These are phyloP conservation scores for Empis stercorea DNA, from an alignment of 2,888 invertebrate species.

Conservation along the genomic window DNA sequence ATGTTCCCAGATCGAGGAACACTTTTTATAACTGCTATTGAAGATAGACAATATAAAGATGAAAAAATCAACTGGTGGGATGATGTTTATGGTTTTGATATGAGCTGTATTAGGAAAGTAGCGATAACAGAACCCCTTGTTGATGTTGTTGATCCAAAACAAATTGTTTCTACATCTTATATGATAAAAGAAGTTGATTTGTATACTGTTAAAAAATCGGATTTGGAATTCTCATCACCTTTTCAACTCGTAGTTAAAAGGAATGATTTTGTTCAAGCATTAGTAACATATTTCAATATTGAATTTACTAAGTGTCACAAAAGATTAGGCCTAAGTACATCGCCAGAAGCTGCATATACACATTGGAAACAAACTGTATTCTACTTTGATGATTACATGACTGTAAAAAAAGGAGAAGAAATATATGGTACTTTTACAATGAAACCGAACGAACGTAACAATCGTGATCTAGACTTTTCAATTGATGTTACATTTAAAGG, in stretches of 20 bases:
- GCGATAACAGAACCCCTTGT: slow-evolving; percentile 97
- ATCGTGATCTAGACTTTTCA: slow-evolving; percentile 92
- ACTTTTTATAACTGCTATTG: slow-evolving; percentile 83
- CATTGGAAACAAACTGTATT: slow-evolving; percentile 98
- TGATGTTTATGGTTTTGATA: slow-evolving; percentile 98
- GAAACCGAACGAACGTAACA: slow-evolving; percentile 93
- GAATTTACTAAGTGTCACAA: slow-evolving; percentile 99
- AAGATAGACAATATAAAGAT: slow-evolving; percentile 98
- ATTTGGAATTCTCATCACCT: slow-evolving; percentile 82
- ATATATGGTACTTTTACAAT: slow-evolving; percentile 83
- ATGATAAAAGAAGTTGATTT: slow-evolving; percentile 95
- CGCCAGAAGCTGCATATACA: slow-evolving; percentile 94
- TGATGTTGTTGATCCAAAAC: slow-evolving; percentile 96
- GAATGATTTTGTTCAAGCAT: slow-evolving; percentile 93
- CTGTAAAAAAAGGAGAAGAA: slow-evolving; percentile 89
- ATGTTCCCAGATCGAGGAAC: slow-evolving; percentile 91
- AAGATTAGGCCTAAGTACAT: slow-evolving; percentile 94
- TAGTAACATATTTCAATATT: slow-evolving; percentile 98
- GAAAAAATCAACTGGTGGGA: slow-evolving; percentile 99
- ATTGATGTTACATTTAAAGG: slow-evolving; percentile 88
- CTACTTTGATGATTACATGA: slow-evolving; percentile 94
- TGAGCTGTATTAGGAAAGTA: slow-evolving; percentile 96
- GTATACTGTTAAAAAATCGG: slow-evolving; percentile 92
- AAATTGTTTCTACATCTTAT: slow-evolving; percentile 92
- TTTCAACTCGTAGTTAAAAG: slow-evolving; percentile 71